These are phyloP conservation scores for Physocephala rufipes DNA, from an alignment of 2,888 invertebrate genomes.

Conservation along the genomic window DNA sequence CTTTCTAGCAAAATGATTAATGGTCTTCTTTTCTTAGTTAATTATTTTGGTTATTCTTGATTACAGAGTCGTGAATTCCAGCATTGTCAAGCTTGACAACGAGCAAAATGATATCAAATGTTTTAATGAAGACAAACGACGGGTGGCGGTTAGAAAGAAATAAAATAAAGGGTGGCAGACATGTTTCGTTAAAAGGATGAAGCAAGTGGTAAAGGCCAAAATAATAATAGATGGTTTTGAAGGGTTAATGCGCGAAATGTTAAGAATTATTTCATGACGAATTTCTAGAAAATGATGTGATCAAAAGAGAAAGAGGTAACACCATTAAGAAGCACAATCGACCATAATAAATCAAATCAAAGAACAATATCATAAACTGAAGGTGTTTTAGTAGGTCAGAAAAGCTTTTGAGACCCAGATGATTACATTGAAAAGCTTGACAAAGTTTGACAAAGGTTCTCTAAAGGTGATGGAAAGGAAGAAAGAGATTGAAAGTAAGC, in stretches of 20 bases:
- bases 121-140: background rate
- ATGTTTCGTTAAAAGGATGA: too few relatives aligned
- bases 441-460: too few relatives aligned
- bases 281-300: constrained; percentile 5
- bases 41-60: constrained; percentile 9
- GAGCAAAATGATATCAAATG: background rate
- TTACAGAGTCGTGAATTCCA: background rate
- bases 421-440: too few relatives aligned
- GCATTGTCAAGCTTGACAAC: constrained; percentile 17
- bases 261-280: background rate
- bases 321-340: background rate
- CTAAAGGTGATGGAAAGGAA: too few relatives aligned
- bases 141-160: too few relatives aligned
- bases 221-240: too few relatives aligned
- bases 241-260: too few relatives aligned
- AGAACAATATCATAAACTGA: background rate
- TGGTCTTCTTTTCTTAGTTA: constrained; percentile 17
- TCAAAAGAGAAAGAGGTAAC: constrained; percentile 2
- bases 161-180: background rate
- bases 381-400: background rate
- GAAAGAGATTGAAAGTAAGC: too few relatives aligned
- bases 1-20: constrained; percentile 21
- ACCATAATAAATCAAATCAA: constrained; percentile 21
- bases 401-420: background rate
- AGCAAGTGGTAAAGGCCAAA: too few relatives aligned